Evolutionary conservation across 2,797 vertebrate species (phyloP).

Genomic region (Chaetodon trifasciatus): DNA sequence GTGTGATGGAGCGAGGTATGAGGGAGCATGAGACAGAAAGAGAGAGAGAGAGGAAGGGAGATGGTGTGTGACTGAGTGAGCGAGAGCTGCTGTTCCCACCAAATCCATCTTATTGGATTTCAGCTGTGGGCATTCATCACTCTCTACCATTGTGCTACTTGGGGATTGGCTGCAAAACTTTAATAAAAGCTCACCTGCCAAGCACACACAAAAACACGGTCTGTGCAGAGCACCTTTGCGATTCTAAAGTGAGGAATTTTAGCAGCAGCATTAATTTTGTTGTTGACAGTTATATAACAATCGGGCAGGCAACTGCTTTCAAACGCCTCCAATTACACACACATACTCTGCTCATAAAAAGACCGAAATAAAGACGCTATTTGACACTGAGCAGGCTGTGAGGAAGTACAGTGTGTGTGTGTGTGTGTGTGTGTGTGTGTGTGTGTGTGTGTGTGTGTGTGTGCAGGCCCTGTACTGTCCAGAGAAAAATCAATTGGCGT

Average conservation of each 20-base stretch:
- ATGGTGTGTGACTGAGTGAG: constrained; percentile 21
- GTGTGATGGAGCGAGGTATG: constrained; percentile 31
- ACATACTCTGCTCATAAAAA: constrained; percentile 24
- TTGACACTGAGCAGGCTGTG: constrained; percentile 20
- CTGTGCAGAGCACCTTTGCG: constrained; percentile 35
- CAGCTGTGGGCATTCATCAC: constrained; percentile 73
- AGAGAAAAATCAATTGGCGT: constrained; percentile 42
- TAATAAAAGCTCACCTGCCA: constrained; percentile 76
- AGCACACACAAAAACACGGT: constrained; percentile 32
- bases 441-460: not conserved
- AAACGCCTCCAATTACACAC: constrained; percentile 44
- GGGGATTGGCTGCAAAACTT: constrained; percentile 71
- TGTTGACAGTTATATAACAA: constrained; percentile 51
- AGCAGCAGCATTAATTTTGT: constrained; percentile 60
- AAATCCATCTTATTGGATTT: constrained; percentile 82
- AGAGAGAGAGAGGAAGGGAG: constrained; percentile 16
- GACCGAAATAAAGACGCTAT: constrained; percentile 13
- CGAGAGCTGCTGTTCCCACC: constrained; percentile 49
- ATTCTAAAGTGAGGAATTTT: constrained; percentile 53
- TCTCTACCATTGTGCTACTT: constrained; percentile 62
- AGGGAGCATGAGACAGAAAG: not conserved
- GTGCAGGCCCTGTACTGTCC: constrained; percentile 15
- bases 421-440: constrained; percentile 2
- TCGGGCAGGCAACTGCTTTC: constrained; percentile 23
- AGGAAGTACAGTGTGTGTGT: constrained; percentile 11